phyloP scores from a whole-genome alignment of 2,888 invertebrate genomes.

The Erebia epiphron region DNA sequence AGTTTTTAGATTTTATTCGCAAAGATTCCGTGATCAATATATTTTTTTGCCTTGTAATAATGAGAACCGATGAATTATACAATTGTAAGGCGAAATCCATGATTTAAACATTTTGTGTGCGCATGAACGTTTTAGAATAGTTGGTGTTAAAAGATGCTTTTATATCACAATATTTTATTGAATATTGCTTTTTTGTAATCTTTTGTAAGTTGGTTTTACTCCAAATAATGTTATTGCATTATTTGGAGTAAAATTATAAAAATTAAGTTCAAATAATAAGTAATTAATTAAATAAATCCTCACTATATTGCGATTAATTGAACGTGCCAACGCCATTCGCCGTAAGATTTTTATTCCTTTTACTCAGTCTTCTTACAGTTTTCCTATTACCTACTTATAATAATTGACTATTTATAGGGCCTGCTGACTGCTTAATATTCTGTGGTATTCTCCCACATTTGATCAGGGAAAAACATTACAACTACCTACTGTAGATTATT shows the following conservation, averaged over 20 bases:
- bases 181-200: background rate
- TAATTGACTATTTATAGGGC: background rate
- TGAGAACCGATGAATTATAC: conserved; percentile 14
- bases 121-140: background rate
- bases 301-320: background rate
- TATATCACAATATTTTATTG: background rate
- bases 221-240: background rate
- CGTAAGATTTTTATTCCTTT: conserved; percentile 3
- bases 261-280: too few relatives aligned
- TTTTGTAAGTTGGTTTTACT: background rate
- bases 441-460: too few relatives aligned
- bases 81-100: conserved; percentile 18
- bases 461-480: background rate
- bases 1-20: too few relatives aligned
- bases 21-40: background rate
- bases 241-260: too few relatives aligned
- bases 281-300: conserved; percentile 5
- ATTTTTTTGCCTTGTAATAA: conserved; percentile 12
- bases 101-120: conserved; percentile 11
- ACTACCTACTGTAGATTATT: too few relatives aligned
- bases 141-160: conserved; percentile 3
- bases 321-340: background rate
- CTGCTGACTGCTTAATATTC: background rate
- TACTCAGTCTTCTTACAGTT: conserved; percentile 4
- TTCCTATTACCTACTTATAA: background rate